phyloP scores from a whole-genome alignment of 2,888 invertebrate species.

The Allophyes oxyacanthae region DNA sequence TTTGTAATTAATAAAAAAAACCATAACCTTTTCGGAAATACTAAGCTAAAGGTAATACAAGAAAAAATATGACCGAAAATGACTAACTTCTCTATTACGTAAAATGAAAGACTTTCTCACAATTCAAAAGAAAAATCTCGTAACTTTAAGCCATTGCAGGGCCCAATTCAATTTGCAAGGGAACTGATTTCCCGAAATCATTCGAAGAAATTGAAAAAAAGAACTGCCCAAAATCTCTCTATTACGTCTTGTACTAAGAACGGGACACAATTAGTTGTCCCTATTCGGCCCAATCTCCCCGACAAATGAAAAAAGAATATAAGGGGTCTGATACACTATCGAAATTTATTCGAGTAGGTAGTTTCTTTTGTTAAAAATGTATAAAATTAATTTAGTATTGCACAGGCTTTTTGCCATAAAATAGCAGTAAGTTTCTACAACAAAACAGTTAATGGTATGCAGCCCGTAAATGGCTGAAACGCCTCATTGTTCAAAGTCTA shows the following conservation, averaged over 20 bases:
- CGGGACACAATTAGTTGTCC: conserved; percentile 64
- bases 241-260: conserved; percentile 47
- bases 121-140: conserved; percentile 33
- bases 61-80: not conserved
- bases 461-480: no score
- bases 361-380: no score
- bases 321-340: not conserved
- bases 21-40: no score
- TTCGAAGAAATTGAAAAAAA: conserved; percentile 50
- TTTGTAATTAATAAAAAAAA: no score
- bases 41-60: no score
- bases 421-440: no score
- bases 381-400: no score
- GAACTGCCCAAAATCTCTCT: conserved; percentile 45
- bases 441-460: no score
- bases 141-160: conserved; percentile 38
- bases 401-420: no score
- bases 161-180: conserved; percentile 45
- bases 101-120: conserved; percentile 17
- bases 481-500: no score
- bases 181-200: conserved; percentile 41
- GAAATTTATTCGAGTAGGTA: not conserved
- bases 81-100: conserved; percentile 6
- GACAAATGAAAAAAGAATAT: conserved; percentile 30
- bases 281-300: conserved; percentile 33